phyloP scores from a whole-genome alignment of 2,113 vertebrate species.

The Sceloporus tristichus region DNA sequence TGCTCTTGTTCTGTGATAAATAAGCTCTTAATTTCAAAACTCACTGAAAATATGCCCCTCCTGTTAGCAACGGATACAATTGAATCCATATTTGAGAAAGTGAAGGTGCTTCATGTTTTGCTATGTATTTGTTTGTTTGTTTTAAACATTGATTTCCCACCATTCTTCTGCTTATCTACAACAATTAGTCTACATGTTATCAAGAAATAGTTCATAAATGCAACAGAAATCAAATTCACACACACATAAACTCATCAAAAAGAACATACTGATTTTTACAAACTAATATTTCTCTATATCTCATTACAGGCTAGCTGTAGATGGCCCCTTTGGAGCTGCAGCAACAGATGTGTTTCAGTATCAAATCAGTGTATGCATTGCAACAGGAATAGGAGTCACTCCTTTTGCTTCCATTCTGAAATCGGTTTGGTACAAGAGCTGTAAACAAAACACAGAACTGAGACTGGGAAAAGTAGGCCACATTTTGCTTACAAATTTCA shows the following conservation, averaged over 20 bases:
- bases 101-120: neutral
- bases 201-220: neutral
- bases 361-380: constrained; percentile 80
- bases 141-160: neutral
- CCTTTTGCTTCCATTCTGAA: constrained; percentile 85
- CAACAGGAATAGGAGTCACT: constrained; percentile 83
- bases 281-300: constrained; percentile 21
- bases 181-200: neutral
- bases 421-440: constrained; percentile 80
- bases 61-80: constrained; percentile 21
- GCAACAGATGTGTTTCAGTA: constrained; percentile 79
- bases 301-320: constrained; percentile 79
- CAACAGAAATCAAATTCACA: neutral
- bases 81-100: constrained; percentile 35
- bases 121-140: neutral
- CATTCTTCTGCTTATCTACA: neutral
- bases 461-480: constrained; percentile 79
- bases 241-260: neutral
- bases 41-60: constrained; percentile 31
- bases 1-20: constrained; percentile 48
- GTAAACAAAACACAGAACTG: constrained; percentile 55
- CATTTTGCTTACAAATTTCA: constrained; percentile 35
- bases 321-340: constrained; percentile 81
- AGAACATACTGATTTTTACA: neutral
- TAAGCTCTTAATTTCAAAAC: constrained; percentile 47